phyloP scores from a whole-genome alignment of 2,113 vertebrate species.

The Neogobius melanostomus region DNA sequence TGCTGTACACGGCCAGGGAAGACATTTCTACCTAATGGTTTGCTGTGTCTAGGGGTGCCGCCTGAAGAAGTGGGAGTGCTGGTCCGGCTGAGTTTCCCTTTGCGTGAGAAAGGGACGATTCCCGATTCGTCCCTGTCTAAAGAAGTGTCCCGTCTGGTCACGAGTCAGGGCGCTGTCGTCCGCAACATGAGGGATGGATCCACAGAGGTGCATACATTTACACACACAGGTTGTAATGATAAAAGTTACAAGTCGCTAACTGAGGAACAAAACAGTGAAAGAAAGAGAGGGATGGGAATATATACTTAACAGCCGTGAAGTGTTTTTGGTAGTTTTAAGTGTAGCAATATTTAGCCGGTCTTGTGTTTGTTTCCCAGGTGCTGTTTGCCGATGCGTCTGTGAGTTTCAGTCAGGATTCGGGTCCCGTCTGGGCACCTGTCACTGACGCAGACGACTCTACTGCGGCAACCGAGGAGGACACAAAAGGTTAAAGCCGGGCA shows the following conservation, averaged over 20 bases:
- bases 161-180: slow-evolving; percentile 84
- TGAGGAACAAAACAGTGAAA: no score
- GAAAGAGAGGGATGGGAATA: no score
- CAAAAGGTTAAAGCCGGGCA: slow-evolving; percentile 74
- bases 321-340: no score
- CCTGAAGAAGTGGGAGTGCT: slow-evolving; percentile 62
- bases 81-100: slow-evolving; percentile 83
- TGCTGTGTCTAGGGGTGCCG: slow-evolving; percentile 36
- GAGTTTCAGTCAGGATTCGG: slow-evolving; percentile 82
- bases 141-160: slow-evolving; percentile 85
- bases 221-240: no score
- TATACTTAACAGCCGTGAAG: no score
- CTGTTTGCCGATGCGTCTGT: slow-evolving; percentile 89
- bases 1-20: not conserved
- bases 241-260: no score
- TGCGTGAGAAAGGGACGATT: slow-evolving; percentile 40
- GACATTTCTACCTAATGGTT: not conserved
- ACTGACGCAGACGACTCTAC: slow-evolving; percentile 29
- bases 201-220: slow-evolving; percentile 77
- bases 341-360: not conserved
- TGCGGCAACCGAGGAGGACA: slow-evolving; percentile 46
- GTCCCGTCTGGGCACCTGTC: slow-evolving; percentile 68
- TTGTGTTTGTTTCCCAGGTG: slow-evolving; percentile 71
- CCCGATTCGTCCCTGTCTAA: slow-evolving; percentile 58
- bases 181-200: slow-evolving; percentile 85